Evolutionary conservation across 1,140 invertebrate species (phyloP), one percentile per base, ranked within the genome.

Genomic region (Saccostrea cuccullata): DNA sequence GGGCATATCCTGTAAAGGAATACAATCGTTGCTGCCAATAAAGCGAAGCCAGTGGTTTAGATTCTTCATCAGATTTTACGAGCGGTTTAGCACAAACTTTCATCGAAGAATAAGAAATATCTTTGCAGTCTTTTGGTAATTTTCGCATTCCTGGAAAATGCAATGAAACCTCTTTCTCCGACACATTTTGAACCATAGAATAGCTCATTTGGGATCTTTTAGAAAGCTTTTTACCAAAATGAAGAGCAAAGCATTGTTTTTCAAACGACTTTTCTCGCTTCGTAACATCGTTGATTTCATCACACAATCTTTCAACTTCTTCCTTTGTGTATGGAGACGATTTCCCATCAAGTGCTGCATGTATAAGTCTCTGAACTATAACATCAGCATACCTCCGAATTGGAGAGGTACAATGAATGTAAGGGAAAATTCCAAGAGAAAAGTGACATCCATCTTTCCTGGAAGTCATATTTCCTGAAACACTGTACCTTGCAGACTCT

Each of bases 361-460:
- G 89, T n/a, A 92, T 55, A 26, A 92, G 84, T 60, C 93, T 30
- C 84, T 92, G 92, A 47, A 94, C 93, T 26, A 95, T 87, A 15
- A 95, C 88, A 91, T 95, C 95, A 20, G 94, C 85, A 91, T 95
- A 95, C 86, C 95, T 91, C 47, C 94, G 90, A 85, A 95, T 95
- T 13, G 95, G 95, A 26, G 94, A 94, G 15, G 95, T 95, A 86
- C 95, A 95, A 88, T 95, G 93, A 11, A 93, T 93, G 86, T 95
- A 95, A 15, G 30, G 67, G n/a, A 13, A 73, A 15, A 90, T 86
- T 13, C 90, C 88, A 13, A 92, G 67, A 67, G 82, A 86, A 85
- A 90, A 92, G 86, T 92, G 91, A 47, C 23, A 17, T 6, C 58
- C 73, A 17, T 87, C 64, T 6, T 26, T 64, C 20, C 82, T 58